Evolutionary conservation across 2,797 vertebrate species (phyloP).

Genomic region (Bradypodion ventrale): DNA sequence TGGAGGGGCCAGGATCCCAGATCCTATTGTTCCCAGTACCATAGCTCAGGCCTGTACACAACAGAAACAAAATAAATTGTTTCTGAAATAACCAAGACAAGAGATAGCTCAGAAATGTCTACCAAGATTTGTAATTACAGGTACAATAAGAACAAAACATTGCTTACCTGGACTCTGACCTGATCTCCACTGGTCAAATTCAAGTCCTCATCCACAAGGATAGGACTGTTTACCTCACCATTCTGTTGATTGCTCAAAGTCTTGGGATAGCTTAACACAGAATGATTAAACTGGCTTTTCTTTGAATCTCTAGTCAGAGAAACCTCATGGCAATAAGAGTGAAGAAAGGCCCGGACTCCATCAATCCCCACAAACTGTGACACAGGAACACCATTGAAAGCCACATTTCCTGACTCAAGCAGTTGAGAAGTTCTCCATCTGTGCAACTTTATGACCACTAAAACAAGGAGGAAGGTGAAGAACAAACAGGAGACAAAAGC

Average conservation of each 20-base stretch:
- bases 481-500: slow-evolving; percentile 64
- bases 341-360: slow-evolving; percentile 56
- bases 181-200: no score
- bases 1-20: no score
- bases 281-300: background rate
- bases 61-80: no score
- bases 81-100: background rate
- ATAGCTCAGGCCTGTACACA: no score
- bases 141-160: no score
- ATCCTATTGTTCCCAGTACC: no score
- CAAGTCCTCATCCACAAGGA: no score
- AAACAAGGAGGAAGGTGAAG: slow-evolving; percentile 1
- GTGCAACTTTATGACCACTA: slow-evolving; percentile 34
- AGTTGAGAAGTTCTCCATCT: slow-evolving; percentile 49
- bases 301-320: background rate
- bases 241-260: background rate
- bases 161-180: no score
- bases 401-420: background rate
- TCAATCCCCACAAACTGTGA: slow-evolving; percentile 56
- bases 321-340: slow-evolving; percentile 62
- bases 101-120: background rate
- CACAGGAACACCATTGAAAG: slow-evolving; percentile 43
- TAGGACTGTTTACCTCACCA: background rate
- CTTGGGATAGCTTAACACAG: background rate
- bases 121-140: no score